Evolutionary conservation across 2,797 vertebrate genomes (phyloP).

Genomic region (Sphenopsis melanotis): DNA sequence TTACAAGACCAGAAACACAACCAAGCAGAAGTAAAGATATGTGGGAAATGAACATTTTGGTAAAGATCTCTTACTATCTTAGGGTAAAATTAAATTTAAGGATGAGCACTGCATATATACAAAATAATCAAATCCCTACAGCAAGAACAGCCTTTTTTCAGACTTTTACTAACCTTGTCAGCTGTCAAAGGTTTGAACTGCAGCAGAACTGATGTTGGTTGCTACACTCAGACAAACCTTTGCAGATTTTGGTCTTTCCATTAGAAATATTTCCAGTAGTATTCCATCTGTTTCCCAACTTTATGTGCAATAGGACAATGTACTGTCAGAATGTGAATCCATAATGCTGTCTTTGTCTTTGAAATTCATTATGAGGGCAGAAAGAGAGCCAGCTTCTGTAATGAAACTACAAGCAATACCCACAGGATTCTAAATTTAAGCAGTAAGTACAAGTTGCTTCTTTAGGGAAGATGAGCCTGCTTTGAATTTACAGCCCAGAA

Average conservation of each 20-base stretch:
- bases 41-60: neutral
- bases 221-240: neutral
- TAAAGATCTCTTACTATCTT: neutral
- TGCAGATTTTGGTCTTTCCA: neutral
- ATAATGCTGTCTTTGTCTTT: neutral
- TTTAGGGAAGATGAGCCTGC: neutral
- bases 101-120: neutral
- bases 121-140: neutral
- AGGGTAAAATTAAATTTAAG: neutral
- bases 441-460: neutral
- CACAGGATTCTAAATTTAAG: neutral
- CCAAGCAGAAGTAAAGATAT: neutral
- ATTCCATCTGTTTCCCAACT: neutral
- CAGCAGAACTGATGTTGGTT: neutral
- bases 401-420: neutral
- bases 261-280: neutral
- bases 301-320: neutral
- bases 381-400: neutral
- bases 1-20: neutral
- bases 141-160: neutral
- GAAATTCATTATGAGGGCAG: neutral
- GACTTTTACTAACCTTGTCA: rapidly evolving
- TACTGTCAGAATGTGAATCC: neutral
- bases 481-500: neutral
- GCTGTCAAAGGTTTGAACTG: neutral